These are phyloP conservation scores for Thyatira batis DNA, from an alignment of 2,888 invertebrate genomes.

Conservation along the genomic window DNA sequence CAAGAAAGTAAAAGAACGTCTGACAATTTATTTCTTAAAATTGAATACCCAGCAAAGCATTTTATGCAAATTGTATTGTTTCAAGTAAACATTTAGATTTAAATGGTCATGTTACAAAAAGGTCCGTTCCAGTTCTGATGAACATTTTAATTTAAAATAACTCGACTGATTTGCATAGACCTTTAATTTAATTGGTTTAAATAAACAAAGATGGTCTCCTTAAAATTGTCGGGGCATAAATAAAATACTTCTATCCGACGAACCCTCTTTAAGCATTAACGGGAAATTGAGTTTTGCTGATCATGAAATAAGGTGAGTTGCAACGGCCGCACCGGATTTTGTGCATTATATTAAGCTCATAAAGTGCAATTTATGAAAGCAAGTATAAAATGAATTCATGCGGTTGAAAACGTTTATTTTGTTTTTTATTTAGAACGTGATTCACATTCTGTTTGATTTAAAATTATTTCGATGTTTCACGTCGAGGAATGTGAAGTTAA, in stretches of 20 bases:
- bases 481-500: no score
- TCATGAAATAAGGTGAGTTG: constrained; percentile 3
- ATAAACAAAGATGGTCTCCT: constrained; percentile 38
- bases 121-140: constrained; percentile 26
- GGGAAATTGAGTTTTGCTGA: constrained; percentile 11
- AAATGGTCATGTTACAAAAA: background rate
- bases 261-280: constrained; percentile 24
- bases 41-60: background rate
- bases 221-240: constrained; percentile 28
- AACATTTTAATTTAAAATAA: constrained; percentile 37
- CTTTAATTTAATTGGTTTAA: constrained; percentile 48
- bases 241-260: constrained; percentile 15
- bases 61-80: constrained; percentile 1
- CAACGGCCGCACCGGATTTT: background rate
- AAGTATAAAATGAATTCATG: background rate
- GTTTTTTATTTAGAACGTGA: background rate
- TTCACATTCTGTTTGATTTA: background rate
- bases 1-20: background rate
- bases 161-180: constrained; percentile 44
- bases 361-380: background rate
- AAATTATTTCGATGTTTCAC: background rate
- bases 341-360: background rate
- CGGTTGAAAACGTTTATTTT: background rate
- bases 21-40: background rate
- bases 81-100: background rate